Conservation (phyloP, 2,797 vertebrate species). For the Danio tinwini region DNA sequence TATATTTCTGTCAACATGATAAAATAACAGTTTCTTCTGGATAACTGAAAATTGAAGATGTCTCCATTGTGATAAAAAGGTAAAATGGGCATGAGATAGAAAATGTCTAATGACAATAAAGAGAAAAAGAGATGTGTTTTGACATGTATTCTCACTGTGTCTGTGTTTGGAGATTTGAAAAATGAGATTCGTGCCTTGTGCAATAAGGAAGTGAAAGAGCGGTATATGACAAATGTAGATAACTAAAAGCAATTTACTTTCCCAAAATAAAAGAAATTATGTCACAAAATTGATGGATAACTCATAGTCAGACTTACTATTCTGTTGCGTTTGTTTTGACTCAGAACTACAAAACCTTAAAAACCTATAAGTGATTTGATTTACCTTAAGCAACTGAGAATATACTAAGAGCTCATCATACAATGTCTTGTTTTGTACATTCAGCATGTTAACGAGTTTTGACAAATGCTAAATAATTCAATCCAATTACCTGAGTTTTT, state of each 20-base stretch:
- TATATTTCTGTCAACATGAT: neutral
- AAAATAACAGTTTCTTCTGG: neutral
- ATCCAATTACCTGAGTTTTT: neutral
- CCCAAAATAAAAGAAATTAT: slow-evolving; percentile 19
- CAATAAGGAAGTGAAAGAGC: slow-evolving; percentile 1
- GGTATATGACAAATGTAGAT: neutral
- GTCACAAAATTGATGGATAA: slow-evolving; percentile 10
- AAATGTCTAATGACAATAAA: neutral
- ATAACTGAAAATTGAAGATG: neutral
- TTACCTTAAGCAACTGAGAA: neutral
- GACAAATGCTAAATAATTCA: slow-evolving; percentile 14
- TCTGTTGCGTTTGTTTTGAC: neutral
- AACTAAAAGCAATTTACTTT: slow-evolving; percentile 37
- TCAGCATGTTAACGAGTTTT: neutral
- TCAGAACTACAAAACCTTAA: slow-evolving; percentile 1
- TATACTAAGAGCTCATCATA: neutral
- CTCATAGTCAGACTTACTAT: neutral
- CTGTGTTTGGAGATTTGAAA: slow-evolving; percentile 37
- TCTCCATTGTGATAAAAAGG: neutral
- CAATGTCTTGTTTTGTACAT: slow-evolving; percentile 3
- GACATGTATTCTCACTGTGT: slow-evolving; percentile 21
- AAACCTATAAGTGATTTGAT: neutral
- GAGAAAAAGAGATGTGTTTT: slow-evolving; percentile 22
- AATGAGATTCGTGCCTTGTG: slow-evolving; percentile 9
- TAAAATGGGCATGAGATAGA: neutral